phyloP scores from a whole-genome alignment of 2,113 vertebrate species.

The Antennarius striatus region DNA sequence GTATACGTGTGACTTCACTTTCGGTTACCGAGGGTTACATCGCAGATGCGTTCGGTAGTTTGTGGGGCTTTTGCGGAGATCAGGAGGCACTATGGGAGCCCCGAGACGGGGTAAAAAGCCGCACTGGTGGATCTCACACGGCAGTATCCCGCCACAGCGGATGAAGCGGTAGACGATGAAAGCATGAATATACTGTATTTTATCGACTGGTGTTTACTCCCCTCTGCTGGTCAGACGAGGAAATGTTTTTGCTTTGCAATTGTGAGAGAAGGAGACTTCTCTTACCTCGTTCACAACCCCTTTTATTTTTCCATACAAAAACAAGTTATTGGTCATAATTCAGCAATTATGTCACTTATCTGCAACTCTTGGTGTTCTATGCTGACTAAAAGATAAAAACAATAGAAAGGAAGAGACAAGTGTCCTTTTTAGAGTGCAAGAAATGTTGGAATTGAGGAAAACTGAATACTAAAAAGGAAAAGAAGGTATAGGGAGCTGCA shows the following conservation, averaged over 20 bases:
- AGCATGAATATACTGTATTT: not conserved
- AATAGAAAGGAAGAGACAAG: not conserved
- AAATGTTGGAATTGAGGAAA: too few species aligned
- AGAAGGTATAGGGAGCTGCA: not conserved
- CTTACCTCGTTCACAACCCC: not conserved
- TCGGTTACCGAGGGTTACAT: too few species aligned
- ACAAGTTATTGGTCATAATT: not conserved
- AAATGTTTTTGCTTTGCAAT: not conserved
- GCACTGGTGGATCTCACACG: too few species aligned
- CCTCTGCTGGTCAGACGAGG: conserved; percentile 52
- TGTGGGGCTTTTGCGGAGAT: too few species aligned
- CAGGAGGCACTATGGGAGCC: too few species aligned
- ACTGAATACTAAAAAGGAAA: not conserved
- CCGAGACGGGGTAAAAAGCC: too few species aligned
- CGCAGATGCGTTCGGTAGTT: too few species aligned
- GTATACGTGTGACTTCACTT: too few species aligned
- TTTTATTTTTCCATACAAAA: too few species aligned
- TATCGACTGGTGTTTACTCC: conserved; percentile 41
- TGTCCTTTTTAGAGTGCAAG: not conserved
- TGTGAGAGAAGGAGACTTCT: not conserved
- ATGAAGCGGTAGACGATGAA: too few species aligned
- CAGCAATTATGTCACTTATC: not conserved
- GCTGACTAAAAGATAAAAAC: not conserved
- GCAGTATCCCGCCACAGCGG: too few species aligned
- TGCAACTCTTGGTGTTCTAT: not conserved